These are phyloP conservation scores for Leucophora obtusa DNA, from an alignment of 2,888 invertebrate genomes.

Conservation along the genomic window DNA sequence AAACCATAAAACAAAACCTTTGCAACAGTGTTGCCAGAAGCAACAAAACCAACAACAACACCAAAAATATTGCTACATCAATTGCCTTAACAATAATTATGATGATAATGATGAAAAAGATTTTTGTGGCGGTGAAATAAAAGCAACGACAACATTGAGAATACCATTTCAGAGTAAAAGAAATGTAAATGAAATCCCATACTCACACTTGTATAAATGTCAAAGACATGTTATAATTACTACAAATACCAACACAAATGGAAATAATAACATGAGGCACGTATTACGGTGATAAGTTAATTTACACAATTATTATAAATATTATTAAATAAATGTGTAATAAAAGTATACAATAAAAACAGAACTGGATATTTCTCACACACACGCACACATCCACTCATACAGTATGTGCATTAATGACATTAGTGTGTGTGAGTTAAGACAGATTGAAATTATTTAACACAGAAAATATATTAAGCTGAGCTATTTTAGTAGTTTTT, in stretches of 20 bases:
- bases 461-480: slow-evolving; percentile 21
- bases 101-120: slow-evolving; percentile 34
- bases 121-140: slow-evolving; percentile 4
- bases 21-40: slow-evolving; percentile 6
- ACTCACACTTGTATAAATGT: slow-evolving; percentile 29
- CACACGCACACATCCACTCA: neutral
- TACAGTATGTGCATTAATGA: neutral
- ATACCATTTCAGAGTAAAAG: slow-evolving; percentile 1
- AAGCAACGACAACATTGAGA: slow-evolving; percentile 9
- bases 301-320: slow-evolving; percentile 57
- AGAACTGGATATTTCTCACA: neutral
- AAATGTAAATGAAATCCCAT: slow-evolving; percentile 44
- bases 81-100: slow-evolving; percentile 43
- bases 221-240: slow-evolving; percentile 48
- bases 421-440: neutral
- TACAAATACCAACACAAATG: slow-evolving; percentile 17
- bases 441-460: neutral
- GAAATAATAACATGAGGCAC: slow-evolving; percentile 39
- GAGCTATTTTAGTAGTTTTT: slow-evolving; percentile 31
- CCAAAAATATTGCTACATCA: slow-evolving; percentile 26
- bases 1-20: slow-evolving; percentile 53
- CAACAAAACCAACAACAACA: slow-evolving; percentile 30
- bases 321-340: slow-evolving; percentile 53
- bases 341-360: slow-evolving; percentile 30
- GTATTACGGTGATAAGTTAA: slow-evolving; percentile 61